Conservation (phyloP, 2,113 vertebrate species). For the Heptranchias perlo region DNA sequence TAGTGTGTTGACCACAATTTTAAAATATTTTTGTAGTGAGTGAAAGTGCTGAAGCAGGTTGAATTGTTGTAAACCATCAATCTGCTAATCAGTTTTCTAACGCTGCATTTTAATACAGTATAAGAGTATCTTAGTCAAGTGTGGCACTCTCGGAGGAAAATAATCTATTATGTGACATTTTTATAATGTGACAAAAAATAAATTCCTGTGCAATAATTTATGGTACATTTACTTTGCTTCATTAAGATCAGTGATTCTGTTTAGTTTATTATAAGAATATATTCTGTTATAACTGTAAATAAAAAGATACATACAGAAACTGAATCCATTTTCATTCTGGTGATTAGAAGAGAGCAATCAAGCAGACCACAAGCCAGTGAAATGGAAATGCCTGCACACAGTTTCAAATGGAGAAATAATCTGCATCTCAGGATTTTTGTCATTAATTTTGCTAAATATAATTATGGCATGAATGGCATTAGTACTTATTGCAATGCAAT, state of each 20-base stretch:
- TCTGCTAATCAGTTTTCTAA: neutral
- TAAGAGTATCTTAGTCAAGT: neutral
- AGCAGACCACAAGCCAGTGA: neutral
- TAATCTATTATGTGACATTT: neutral
- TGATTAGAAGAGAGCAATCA: neutral
- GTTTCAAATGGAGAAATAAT: neutral
- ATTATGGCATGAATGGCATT: neutral
- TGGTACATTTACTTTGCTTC: neutral
- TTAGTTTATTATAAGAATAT: neutral
- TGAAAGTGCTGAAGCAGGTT: neutral
- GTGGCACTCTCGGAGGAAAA: neutral
- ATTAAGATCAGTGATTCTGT: neutral
- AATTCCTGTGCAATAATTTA: neutral
- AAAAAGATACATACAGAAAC: neutral
- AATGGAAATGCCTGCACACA: neutral
- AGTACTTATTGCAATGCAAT: neutral
- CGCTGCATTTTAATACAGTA: neutral
- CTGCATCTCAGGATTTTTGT: neutral
- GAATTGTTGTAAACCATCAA: neutral
- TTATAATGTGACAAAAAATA: slow-evolving; percentile 3
- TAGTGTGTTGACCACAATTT: neutral
- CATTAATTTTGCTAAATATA: neutral
- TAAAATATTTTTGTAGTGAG: neutral
- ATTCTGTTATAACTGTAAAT: neutral
- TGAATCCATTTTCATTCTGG: neutral